Base-by-base conservation (phyloP, 2,113 vertebrate species). In the Myiagra hebetior region DNA sequence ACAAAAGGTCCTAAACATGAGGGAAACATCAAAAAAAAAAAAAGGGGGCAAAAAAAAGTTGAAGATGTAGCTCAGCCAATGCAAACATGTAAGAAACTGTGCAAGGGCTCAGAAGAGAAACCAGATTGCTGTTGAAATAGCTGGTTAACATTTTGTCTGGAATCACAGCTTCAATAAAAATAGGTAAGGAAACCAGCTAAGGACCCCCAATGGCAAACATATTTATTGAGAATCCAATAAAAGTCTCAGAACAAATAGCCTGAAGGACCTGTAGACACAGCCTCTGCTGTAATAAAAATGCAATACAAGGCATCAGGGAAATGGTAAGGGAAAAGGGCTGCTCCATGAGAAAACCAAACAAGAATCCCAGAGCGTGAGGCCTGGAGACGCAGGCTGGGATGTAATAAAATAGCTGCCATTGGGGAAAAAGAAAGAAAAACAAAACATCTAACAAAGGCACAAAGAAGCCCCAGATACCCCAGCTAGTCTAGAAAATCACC, bases 191-290 rank as follows among this genome's bases (percentile, higher is more conserved):
- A 98, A 98, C 97, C 97, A 97, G 94, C 97, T 93, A 79, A 95
- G 97, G 98, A 98, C 97, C 97, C 97, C 98, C 97, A 98, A 77
- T 57, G 95, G 97, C 96, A 98, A 96, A 95, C 96, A 74, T 97
- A 98, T 98, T 97, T 96, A 96, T 94, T 97, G 97, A 97, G 97
- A 94, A 93, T 97, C 97, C 97, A 98, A 98, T 98, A 98, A 98
- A 98, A 98, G 74, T 93, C 97, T 97, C 96, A 91, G 95, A 97
- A 97, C 97, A 97, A 98, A 97, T 97, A 98, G 97, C 91, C 97
- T 94, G 97, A 97, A 98, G 97, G 95, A 93, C 94, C 94, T 79
- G 88, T 87, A 94, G 96, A 97, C 88, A 63, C 87, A 91, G 97
- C 75, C 96, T 88, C 41, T 94, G 68, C 85, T 96, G 97, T 95